phyloP scores from a whole-genome alignment of 2,888 invertebrate genomes.

The Lepidocyrtoides sp. region DNA sequence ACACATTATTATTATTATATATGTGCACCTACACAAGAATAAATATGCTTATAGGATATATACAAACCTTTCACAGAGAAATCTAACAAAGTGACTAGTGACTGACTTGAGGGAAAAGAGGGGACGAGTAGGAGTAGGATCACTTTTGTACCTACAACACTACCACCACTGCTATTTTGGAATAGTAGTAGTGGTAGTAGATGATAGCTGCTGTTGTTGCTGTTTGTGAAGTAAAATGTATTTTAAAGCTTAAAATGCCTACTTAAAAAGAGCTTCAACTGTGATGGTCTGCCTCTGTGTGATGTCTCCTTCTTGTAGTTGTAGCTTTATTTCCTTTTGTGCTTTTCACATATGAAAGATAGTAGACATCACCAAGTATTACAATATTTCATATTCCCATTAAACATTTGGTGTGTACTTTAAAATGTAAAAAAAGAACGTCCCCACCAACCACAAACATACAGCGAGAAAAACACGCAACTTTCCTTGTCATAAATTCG shows the following conservation, averaged over 20 bases:
- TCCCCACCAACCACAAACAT: not conserved
- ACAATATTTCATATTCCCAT: not conserved
- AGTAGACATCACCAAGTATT: not conserved
- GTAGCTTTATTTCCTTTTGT: no score
- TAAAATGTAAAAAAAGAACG: not conserved
- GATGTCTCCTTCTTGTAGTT: not conserved
- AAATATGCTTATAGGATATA: no score
- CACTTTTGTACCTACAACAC: not conserved
- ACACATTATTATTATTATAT: not conserved
- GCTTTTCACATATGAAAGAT: no score
- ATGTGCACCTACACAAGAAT: no score
- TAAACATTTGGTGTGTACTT: not conserved
- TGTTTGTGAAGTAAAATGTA: not conserved
- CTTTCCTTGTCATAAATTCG: slow-evolving; percentile 3
- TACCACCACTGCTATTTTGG: not conserved
- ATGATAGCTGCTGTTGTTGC: not conserved
- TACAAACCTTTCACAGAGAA: no score
- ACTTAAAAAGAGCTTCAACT: not conserved
- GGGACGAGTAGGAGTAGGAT: not conserved
- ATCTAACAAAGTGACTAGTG: not conserved
- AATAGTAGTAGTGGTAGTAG: not conserved
- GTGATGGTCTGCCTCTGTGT: not conserved
- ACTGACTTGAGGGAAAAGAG: not conserved
- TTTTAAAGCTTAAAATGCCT: slow-evolving; percentile 4
- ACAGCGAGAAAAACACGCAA: not conserved